Conservation (phyloP, 2,888 invertebrate genomes). For the Athripsodes cinereus region DNA sequence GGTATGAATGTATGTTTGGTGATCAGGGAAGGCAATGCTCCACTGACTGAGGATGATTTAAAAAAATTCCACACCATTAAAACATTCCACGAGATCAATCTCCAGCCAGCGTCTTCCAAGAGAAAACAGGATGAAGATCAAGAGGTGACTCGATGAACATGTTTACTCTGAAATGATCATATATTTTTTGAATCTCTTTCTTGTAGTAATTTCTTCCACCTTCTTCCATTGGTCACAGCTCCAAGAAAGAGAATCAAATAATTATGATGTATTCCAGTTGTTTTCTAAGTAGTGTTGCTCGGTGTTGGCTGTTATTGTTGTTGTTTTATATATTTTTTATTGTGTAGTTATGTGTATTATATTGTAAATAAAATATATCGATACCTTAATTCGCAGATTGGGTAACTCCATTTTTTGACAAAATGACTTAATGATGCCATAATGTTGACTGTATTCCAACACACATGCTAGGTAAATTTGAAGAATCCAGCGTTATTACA, state of each 20-base stretch:
- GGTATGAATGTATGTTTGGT: constrained; percentile 66
- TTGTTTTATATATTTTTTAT: not conserved
- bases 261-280: no score
- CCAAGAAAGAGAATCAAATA: no score
- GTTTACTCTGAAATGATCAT: not conserved
- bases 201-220: not conserved
- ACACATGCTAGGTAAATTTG: no score
- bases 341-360: not conserved
- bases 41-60: constrained; percentile 56
- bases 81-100: constrained; percentile 54
- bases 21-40: constrained; percentile 71
- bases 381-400: no score
- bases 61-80: constrained; percentile 51
- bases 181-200: not conserved
- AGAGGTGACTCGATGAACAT: constrained; percentile 17
- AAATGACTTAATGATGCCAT: no score
- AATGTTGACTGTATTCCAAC: no score
- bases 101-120: constrained; percentile 27
- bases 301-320: not conserved
- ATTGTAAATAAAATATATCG: not conserved
- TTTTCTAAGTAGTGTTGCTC: not conserved
- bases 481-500: no score
- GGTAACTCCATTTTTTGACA: no score
- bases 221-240: no score
- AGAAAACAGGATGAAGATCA: constrained; percentile 21